A percentile compares a stretch with the other conserved stretches of the same genome.
phyloP scores from a whole-genome alignment of 2,888 invertebrate species.

The Synanthedon myopaeformis region DNA sequence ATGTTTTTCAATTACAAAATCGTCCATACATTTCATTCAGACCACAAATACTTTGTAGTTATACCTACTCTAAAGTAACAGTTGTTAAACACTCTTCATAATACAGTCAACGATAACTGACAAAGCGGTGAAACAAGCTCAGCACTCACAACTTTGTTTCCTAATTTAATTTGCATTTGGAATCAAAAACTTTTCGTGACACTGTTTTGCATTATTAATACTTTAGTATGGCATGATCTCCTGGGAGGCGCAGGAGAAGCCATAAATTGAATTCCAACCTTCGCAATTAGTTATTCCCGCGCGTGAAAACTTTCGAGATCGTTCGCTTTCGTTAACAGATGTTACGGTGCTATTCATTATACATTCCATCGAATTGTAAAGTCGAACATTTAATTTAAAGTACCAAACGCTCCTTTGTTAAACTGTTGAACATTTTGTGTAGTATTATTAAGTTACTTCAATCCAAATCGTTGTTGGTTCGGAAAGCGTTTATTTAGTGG shows the following conservation, averaged over 20 bases:
- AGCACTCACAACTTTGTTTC: conserved; percentile 60
- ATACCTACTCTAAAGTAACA: conserved; percentile 6
- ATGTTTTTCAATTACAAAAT: too few relatives aligned
- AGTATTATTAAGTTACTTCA: conserved; percentile 39
- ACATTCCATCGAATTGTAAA: conserved; percentile 70
- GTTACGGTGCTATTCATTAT: conserved; percentile 71
- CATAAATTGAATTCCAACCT: conserved; percentile 70
- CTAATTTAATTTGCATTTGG: conserved; percentile 68
- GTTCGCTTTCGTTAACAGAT: conserved; percentile 71
- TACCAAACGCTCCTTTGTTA: conserved; percentile 62
- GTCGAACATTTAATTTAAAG: conserved; percentile 70
- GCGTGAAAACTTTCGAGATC: conserved; percentile 71
- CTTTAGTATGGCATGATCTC: conserved; percentile 65
- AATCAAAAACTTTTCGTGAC: conserved; percentile 70
- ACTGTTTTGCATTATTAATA: conserved; percentile 72
- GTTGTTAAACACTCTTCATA: conserved; percentile 42
- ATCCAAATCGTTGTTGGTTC: conserved; percentile 40
- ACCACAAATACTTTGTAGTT: too few relatives aligned
- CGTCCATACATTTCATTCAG: too few relatives aligned
- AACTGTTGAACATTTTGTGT: conserved; percentile 47
- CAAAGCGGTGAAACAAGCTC: conserved; percentile 44
- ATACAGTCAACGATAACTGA: conserved; percentile 41
- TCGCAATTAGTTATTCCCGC: conserved; percentile 71
- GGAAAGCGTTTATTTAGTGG: conserved; percentile 39
- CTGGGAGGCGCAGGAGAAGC: conserved; percentile 65